Evolutionary conservation across 2,797 vertebrate genomes (phyloP).

Genomic region (Gadopsis bispinosus): DNA sequence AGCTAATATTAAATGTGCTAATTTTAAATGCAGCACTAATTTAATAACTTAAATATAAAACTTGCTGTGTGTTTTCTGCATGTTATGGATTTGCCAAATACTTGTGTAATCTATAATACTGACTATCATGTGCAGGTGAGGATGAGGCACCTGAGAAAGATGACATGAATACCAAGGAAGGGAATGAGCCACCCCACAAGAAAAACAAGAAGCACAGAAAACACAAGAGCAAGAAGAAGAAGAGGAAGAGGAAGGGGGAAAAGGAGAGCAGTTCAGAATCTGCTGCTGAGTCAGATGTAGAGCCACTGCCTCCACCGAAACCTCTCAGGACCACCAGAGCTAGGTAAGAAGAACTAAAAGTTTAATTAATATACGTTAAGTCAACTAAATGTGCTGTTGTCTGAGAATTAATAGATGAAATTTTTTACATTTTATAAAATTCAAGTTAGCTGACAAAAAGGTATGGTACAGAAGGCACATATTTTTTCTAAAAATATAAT

Average conservation of each 20-base stretch:
- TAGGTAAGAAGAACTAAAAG: constrained; percentile 72
- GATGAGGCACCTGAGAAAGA: constrained; percentile 81
- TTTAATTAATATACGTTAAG: background rate
- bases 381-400: background rate
- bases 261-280: constrained; percentile 88
- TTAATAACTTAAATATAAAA: background rate
- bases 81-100: constrained; percentile 7
- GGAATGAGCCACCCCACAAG: constrained; percentile 81
- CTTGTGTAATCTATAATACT: constrained; percentile 21
- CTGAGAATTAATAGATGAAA: background rate
- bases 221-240: constrained; percentile 90
- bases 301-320: constrained; percentile 62
- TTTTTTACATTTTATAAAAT: background rate
- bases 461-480: background rate
- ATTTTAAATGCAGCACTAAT: background rate
- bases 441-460: background rate
- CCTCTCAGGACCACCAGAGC: constrained; percentile 79
- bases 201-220: constrained; percentile 89
- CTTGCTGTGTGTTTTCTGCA: background rate
- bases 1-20: background rate
- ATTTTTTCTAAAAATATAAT: background rate
- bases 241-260: constrained; percentile 84
- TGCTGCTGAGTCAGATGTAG: constrained; percentile 83
- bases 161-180: constrained; percentile 78
- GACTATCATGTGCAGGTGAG: constrained; percentile 72